A percentile compares a stretch with the other conserved stretches of the same genome.
Conservation (phyloP, 2,797 vertebrate genomes). For the Harpagifer antarcticus region DNA sequence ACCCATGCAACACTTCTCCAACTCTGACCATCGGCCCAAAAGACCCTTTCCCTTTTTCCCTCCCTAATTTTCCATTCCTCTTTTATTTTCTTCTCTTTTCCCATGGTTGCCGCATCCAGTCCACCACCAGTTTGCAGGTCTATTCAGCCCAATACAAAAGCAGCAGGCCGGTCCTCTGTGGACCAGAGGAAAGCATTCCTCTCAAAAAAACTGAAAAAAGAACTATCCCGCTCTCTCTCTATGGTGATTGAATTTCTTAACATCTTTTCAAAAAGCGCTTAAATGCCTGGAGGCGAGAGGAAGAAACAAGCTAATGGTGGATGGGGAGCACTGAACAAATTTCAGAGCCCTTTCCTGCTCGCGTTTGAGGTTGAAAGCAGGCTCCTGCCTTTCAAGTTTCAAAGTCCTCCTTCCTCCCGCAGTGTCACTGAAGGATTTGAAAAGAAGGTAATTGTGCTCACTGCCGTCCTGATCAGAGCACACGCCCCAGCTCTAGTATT, state of each 20-base stretch:
- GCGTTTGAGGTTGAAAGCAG: constrained; percentile 99
- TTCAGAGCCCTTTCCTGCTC: constrained; percentile 99
- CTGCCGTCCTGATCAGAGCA: constrained; percentile 99
- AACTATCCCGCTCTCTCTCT: constrained; percentile 90
- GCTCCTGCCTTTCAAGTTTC: constrained; percentile 99
- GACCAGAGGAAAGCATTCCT: constrained; percentile 96
- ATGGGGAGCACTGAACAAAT: constrained; percentile 99
- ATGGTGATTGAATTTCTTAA: constrained; percentile 99
- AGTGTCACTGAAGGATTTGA: constrained; percentile 99
- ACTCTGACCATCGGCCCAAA: constrained; percentile 69
- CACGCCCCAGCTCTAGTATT: constrained; percentile 99
- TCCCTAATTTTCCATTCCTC: constrained; percentile 80
- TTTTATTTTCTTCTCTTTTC: constrained; percentile 80
- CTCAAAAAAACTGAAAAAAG: constrained; percentile 73
- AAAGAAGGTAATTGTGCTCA: constrained; percentile 99
- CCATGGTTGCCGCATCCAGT: constrained; percentile 81
- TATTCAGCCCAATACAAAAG: constrained; percentile 98
- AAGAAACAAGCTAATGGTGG: constrained; percentile 99
- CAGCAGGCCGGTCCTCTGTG: constrained; percentile 95
- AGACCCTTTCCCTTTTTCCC: constrained; percentile 62
- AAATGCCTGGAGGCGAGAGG: constrained; percentile 99
- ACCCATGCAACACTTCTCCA: constrained; percentile 58
- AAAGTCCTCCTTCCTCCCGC: constrained; percentile 99
- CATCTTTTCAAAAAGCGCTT: constrained; percentile 99
- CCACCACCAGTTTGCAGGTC: constrained; percentile 85